Conservation (phyloP, 2,888 invertebrate genomes). For the Atrina japonica region DNA sequence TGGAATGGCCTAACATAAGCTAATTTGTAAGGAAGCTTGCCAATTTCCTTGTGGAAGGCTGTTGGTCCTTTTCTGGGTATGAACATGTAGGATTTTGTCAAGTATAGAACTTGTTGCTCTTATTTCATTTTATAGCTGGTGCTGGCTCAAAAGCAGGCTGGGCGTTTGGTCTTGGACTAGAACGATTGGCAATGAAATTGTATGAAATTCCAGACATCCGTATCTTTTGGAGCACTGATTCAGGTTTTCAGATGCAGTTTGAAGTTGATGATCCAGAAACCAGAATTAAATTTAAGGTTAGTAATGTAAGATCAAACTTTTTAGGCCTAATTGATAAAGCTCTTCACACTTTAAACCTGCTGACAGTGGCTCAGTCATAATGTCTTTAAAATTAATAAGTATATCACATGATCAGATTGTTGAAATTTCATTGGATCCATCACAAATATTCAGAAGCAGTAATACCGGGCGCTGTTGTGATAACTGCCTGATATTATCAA, state of each 20-base stretch:
- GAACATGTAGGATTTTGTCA: no score
- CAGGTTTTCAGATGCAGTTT: slow-evolving; percentile 95
- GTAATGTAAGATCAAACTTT: not conserved
- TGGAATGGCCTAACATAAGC: no score
- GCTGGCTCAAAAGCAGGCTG: slow-evolving; percentile 93
- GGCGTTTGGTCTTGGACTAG: slow-evolving; percentile 98
- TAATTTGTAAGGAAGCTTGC: no score
- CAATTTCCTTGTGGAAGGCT: no score
- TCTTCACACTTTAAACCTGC: not conserved
- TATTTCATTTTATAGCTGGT: slow-evolving; percentile 82
- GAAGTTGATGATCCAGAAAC: slow-evolving; percentile 86
- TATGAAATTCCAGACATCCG: slow-evolving; percentile 98
- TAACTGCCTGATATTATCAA: no score
- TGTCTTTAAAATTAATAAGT: not conserved
- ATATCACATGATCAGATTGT: no score
- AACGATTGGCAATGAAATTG: slow-evolving; percentile 96
- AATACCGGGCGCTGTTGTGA: no score
- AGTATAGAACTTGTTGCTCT: not conserved
- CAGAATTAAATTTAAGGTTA: slow-evolving; percentile 87
- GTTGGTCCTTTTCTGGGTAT: no score
- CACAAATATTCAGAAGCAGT: no score
- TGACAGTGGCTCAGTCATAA: no score
- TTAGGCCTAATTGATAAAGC: not conserved
- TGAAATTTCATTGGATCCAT: no score
- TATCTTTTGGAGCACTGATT: slow-evolving; percentile 96